These are phyloP conservation scores for Enteromius trimaculatus DNA, from an alignment of 2,797 vertebrate genomes.

Conservation along the genomic window DNA sequence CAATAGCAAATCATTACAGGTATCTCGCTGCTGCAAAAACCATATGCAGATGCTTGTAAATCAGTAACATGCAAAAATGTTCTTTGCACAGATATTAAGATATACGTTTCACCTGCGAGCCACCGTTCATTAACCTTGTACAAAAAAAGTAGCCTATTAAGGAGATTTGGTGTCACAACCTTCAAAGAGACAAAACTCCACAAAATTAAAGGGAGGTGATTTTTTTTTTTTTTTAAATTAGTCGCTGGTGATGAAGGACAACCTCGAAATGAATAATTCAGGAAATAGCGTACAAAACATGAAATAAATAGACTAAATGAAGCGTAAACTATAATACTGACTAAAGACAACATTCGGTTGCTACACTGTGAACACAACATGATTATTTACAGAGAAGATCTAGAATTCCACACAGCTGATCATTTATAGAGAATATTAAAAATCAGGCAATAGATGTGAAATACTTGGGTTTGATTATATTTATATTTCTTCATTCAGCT, in stretches of 20 bases:
- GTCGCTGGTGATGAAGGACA: conserved; percentile 40
- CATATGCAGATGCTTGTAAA: conserved; percentile 30
- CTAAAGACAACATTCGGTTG: conserved; percentile 61
- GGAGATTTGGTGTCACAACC: not conserved
- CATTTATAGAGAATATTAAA: conserved; percentile 62
- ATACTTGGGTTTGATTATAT: conserved; percentile 73
- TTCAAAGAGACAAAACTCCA: not conserved
- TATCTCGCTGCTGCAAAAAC: conserved; percentile 21
- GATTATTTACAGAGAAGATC: conserved; percentile 51
- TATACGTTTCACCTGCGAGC: conserved; percentile 12
- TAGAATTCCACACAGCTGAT: conserved; percentile 64
- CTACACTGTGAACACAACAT: conserved; percentile 63
- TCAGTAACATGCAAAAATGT: conserved; percentile 50
- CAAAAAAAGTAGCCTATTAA: conserved; percentile 24
- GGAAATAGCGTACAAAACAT: conserved; percentile 52
- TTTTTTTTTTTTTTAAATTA: not conserved
- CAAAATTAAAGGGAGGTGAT: not conserved
- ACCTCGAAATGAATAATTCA: conserved; percentile 42
- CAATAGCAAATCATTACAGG: conserved; percentile 23
- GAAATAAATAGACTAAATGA: conserved; percentile 62
- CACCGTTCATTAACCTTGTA: conserved; percentile 29
- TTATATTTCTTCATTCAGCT: conserved; percentile 40
- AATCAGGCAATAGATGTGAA: conserved; percentile 60
- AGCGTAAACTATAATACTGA: conserved; percentile 54
- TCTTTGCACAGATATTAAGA: conserved; percentile 28